Base-by-base conservation (phyloP, 2,888 invertebrate species). In the Caenorhabditis sp. region DNA sequence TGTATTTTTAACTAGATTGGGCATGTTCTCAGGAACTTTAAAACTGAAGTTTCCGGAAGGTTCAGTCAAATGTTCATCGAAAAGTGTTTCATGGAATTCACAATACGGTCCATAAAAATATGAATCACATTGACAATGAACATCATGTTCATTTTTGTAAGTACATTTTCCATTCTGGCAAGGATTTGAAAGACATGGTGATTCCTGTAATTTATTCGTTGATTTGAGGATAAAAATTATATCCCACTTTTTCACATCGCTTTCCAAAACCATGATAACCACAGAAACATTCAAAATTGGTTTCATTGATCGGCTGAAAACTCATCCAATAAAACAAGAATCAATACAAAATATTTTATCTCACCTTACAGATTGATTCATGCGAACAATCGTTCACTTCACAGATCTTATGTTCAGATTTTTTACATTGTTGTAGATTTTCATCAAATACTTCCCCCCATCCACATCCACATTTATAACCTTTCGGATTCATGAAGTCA, bases 281-380 rank as follows among this genome's bases (percentile, higher is more conserved):
- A 59, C 85, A 85, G 14, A 64, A 63, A 71, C 85, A 85, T 3
- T 67, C 59, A 61, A 76, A 83, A 2, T 64, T 57, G 1, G 65
- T 61, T 10, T 58, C 61, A 21, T 71, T 70, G 10, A 72, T 65
- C 0, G 82, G 67, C 59, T 64, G 58, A 31, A 31, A 7, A n/a
- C n/a, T n/a, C n/a, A n/a, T 31, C 31, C 31, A 31, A 31, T 7
- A 31, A 31, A n/a, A n/a, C n/a, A n/a, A n/a, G n/a, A n/a, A n/a
- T n/a, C n/a, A n/a, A n/a, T n/a, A n/a, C n/a, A n/a, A n/a, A n/a
- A n/a, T n/a, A n/a, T n/a, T n/a, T n/a, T n/a, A n/a, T n/a, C n/a
- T n/a, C n/a, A n/a, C n/a, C n/a, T n/a, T n/a, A n/a, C n/a, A n/a
- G n/a, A n/a, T n/a, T n/a, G n/a, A n/a, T n/a, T n/a, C n/a, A n/a